Base-by-base conservation (phyloP, 2,797 vertebrate species). In the Yasuhikotakia modesta region DNA sequence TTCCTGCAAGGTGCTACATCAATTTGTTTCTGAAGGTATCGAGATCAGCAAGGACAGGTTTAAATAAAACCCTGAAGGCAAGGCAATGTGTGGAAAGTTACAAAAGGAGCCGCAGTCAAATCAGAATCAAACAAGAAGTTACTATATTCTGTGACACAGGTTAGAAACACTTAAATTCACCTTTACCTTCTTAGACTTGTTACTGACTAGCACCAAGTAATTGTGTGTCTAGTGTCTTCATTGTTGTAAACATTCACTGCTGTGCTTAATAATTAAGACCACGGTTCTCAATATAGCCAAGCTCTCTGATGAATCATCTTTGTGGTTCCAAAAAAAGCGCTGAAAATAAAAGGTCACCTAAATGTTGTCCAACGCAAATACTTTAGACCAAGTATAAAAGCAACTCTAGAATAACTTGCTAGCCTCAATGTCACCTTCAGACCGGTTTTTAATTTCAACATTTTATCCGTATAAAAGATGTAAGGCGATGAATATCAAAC, bases 401-500 rank as follows among this genome's bases (percentile, higher is more conserved):
- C 1, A 10, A 22, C 60, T 65, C 24, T 13, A 21, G 32, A 65
- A 71, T 52, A 78, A n/a, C 11, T 71, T 21, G 46, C 21, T 30
- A 3, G 48, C 17, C 68, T 27, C 27, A 27, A 27, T 27, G 27
- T 27, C 27, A 27, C 27, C 64, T 64, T 55, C 21, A 70, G 32
- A 53, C 27, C n/a, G 43, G 21, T 63, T 70, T 45, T 67, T 64
- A 43, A 27, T 27, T 27, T 27, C 63, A 3, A 71, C 27, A 27
- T 71, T 78, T 65, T 55, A 78, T 52, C 66, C 65, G 21, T 64
- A 64, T 55, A 55, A 46, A 78, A 78, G 48, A 66, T 46, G 39
- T 6, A 43, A 43, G 10, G 3, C 35, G 0, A 22, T 63, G 66
- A 70, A 78, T 70, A 71, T 39, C 68, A 78, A 78, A 46, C 68